Percentiles rank a stretch among this genome's conserved stretches.
Evolutionary conservation across 2,888 invertebrate species (phyloP).

Genomic region (Taphrorychus bicolor): DNA sequence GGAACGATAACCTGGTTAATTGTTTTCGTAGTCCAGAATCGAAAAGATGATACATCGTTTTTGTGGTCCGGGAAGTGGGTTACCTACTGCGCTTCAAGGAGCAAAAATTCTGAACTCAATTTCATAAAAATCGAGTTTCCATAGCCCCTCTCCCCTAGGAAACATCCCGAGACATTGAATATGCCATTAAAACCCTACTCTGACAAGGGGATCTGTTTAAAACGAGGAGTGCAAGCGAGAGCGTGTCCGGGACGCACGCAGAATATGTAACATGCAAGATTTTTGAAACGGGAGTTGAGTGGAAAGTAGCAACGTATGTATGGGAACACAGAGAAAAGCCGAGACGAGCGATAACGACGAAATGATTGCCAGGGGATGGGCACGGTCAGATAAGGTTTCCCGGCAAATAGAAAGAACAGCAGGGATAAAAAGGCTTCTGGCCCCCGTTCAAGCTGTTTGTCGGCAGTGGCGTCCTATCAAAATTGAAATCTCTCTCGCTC

Average conservation of each 20-base stretch:
- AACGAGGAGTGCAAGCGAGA: slow-evolving; percentile 34
- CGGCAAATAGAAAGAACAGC: slow-evolving; percentile 48
- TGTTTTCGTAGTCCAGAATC: no score
- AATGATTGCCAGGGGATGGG: slow-evolving; percentile 51
- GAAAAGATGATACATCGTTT: no score
- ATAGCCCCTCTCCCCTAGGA: not conserved
- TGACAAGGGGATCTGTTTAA: slow-evolving; percentile 43
- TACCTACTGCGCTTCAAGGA: no score
- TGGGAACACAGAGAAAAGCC: slow-evolving; percentile 42
- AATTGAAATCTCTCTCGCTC: slow-evolving; percentile 32
- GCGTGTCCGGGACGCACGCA: slow-evolving; percentile 39
- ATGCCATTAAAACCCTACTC: slow-evolving; percentile 44
- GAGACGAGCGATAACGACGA: slow-evolving; percentile 50
- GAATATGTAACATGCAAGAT: slow-evolving; percentile 42
- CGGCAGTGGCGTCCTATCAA: slow-evolving; percentile 36
- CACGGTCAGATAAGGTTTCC: slow-evolving; percentile 51
- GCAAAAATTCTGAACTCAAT: no score
- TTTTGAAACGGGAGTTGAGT: slow-evolving; percentile 29
- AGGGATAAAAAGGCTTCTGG: slow-evolving; percentile 36
- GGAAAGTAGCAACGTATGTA: slow-evolving; percentile 41
- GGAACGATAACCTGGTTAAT: no score
- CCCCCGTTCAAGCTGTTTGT: slow-evolving; percentile 36
- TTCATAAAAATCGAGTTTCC: not conserved
- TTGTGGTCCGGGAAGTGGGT: no score
- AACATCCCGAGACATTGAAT: slow-evolving; percentile 37